A percentile compares a stretch with the other conserved stretches of the same genome.
Conservation (phyloP, 2,797 vertebrate species). For the Lutra lutra region DNA sequence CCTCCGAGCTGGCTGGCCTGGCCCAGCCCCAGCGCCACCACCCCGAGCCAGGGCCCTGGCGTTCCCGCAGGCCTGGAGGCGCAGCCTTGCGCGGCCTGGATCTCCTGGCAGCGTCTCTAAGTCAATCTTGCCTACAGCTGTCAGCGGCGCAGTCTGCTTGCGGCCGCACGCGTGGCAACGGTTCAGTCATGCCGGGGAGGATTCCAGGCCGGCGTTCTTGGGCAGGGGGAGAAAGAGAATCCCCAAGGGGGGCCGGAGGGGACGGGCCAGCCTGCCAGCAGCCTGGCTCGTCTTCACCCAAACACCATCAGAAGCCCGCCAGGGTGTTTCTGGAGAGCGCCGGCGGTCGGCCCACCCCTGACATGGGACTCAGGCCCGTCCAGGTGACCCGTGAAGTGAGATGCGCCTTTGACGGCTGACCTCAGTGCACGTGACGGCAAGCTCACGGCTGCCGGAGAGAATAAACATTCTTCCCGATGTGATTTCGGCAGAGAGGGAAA, state of each 20-base stretch:
- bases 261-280: not conserved
- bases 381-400: constrained; percentile 79
- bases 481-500: constrained; percentile 63
- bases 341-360: constrained; percentile 56
- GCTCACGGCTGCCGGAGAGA: constrained; percentile 73
- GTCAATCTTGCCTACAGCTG: constrained; percentile 61
- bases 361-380: constrained; percentile 74
- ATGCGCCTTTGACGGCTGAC: constrained; percentile 65
- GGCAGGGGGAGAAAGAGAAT: constrained; percentile 7
- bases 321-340: constrained; percentile 54
- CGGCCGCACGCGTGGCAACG: not conserved
- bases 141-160: constrained; percentile 41
- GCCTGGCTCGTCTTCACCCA: constrained; percentile 27
- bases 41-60: not conserved
- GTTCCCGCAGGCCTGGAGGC: not conserved
- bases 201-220: not conserved
- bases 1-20: constrained; percentile 55
- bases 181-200: not conserved
- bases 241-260: not conserved
- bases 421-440: constrained; percentile 67
- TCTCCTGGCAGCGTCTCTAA: constrained; percentile 20
- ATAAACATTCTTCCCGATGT: constrained; percentile 76
- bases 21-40: not conserved
- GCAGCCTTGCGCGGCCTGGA: not conserved
- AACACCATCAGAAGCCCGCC: constrained; percentile 48